Evolutionary conservation across 2,888 invertebrate species (phyloP).

Genomic region (Dicycla oo): DNA sequence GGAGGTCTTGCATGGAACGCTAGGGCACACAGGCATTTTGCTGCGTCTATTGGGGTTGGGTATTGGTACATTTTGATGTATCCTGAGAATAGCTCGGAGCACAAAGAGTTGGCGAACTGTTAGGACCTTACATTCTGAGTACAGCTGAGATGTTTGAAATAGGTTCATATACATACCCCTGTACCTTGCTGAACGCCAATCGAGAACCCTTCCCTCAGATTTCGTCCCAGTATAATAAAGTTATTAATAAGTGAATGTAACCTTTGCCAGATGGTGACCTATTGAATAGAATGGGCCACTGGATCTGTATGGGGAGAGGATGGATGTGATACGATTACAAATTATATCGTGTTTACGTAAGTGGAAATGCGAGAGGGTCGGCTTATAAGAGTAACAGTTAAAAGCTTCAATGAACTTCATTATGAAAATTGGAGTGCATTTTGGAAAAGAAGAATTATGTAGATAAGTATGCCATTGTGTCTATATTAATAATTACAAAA

Average conservation of each 20-base stretch:
- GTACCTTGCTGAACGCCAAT: not conserved
- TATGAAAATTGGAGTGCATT: not conserved
- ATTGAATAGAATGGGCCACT: conserved; percentile 35
- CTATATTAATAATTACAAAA: not conserved
- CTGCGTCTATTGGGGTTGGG: too few species aligned
- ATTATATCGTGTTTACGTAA: conserved; percentile 29
- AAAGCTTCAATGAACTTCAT: conserved; percentile 1
- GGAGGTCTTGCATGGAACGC: too few species aligned
- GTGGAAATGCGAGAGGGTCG: conserved; percentile 19
- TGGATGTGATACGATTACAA: conserved; percentile 20
- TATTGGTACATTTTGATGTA: too few species aligned
- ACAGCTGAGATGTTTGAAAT: too few species aligned
- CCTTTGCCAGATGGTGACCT: conserved; percentile 32
- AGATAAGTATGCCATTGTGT: not conserved
- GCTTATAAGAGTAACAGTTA: not conserved
- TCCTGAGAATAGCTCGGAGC: too few species aligned
- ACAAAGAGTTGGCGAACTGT: too few species aligned
- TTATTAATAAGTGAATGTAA: conserved; percentile 25
- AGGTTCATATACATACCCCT: not conserved
- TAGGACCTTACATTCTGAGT: too few species aligned
- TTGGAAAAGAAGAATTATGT: not conserved
- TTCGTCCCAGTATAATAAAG: not conserved
- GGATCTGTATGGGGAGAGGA: conserved; percentile 27
- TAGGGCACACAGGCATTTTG: too few species aligned
- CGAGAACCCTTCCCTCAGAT: not conserved